Percentiles rank a stretch among this genome's conserved stretches.
Conservation (phyloP, 2,888 invertebrate species). For the Fragum sueziense region DNA sequence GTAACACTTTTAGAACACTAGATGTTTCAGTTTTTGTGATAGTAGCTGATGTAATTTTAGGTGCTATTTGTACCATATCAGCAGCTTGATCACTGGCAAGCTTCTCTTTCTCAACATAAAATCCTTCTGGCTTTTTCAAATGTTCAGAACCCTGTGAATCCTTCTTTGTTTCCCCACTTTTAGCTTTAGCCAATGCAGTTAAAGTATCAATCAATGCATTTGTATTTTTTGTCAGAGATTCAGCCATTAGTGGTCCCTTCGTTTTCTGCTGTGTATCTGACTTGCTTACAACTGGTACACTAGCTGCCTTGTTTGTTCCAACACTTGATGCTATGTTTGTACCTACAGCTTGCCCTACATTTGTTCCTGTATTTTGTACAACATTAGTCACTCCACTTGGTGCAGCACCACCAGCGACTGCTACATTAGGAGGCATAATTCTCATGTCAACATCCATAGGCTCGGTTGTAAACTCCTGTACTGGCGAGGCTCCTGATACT, state of each 20-base stretch:
- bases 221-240: neutral
- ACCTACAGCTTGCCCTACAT: neutral
- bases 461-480: conserved; percentile 16
- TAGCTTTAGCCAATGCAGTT: neutral
- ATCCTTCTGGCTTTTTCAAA: conserved; percentile 46
- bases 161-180: neutral
- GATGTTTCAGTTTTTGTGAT: neutral
- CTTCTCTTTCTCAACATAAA: conserved; percentile 56
- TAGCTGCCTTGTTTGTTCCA: neutral
- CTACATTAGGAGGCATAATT: neutral
- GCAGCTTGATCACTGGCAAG: no score
- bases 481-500: neutral
- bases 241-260: neutral
- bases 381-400: neutral
- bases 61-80: neutral
- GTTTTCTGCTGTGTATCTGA: neutral
- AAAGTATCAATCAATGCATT: neutral
- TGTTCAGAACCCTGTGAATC: neutral
- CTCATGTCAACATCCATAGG: conserved; percentile 40
- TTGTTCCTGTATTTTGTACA: neutral
- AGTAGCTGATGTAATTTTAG: neutral
- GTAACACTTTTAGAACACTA: neutral
- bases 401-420: conserved; percentile 1
- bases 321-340: neutral
- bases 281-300: neutral